Evolutionary conservation across 2,888 invertebrate species (phyloP).

Genomic region (Abrostola triplasia): DNA sequence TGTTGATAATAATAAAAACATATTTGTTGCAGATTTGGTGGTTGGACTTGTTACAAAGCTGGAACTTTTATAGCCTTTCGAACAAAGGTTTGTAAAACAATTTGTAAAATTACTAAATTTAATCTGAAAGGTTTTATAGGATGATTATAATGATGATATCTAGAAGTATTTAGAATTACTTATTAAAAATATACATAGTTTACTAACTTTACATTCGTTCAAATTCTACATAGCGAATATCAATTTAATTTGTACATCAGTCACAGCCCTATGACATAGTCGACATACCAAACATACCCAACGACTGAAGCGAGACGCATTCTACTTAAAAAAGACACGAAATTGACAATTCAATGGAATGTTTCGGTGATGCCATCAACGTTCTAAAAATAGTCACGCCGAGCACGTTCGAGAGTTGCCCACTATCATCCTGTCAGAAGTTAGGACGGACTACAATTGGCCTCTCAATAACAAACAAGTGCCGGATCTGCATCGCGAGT

Average conservation of each 20-base stretch:
- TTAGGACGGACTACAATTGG: slow-evolving; percentile 70
- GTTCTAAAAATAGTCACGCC: slow-evolving; percentile 81
- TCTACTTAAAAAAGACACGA: slow-evolving; percentile 59
- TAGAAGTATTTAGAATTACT: background rate
- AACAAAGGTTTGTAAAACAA: slow-evolving; percentile 51
- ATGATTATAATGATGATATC: no score
- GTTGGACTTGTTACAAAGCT: slow-evolving; percentile 51
- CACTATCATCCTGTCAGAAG: slow-evolving; percentile 78
- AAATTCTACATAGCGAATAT: background rate
- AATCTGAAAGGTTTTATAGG: slow-evolving; percentile 2
- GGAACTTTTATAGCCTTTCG: slow-evolving; percentile 62
- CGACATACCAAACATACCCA: slow-evolving; percentile 39
- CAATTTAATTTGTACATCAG: slow-evolving; percentile 32
- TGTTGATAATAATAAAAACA: slow-evolving; percentile 16
- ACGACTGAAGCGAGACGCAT: slow-evolving; percentile 58
- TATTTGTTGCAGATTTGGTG: slow-evolving; percentile 65
- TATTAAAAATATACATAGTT: no score
- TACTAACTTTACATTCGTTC: no score
- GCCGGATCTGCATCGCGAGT: slow-evolving; percentile 55
- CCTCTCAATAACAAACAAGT: slow-evolving; percentile 64
- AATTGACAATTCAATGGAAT: slow-evolving; percentile 76
- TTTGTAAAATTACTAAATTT: background rate
- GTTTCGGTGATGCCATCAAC: slow-evolving; percentile 76
- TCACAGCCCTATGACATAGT: slow-evolving; percentile 41
- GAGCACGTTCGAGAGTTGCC: slow-evolving; percentile 69